Evolutionary conservation across 2,888 invertebrate species (phyloP).

Genomic region (Minunthozetes semirufus): DNA sequence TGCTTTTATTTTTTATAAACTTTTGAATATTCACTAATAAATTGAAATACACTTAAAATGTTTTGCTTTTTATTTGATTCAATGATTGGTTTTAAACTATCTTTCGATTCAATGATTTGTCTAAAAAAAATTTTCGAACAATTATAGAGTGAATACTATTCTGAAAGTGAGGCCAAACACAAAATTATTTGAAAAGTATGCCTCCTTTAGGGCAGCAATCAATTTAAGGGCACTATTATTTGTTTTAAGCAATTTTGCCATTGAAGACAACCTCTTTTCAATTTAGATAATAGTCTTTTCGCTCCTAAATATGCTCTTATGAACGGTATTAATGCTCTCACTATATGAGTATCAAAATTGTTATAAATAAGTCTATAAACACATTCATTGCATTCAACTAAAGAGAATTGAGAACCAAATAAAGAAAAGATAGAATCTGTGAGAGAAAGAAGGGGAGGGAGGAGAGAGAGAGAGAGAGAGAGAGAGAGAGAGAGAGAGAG

Average conservation of each 20-base stretch:
- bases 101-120: too few species aligned
- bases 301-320: background rate
- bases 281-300: background rate
- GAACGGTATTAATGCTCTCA: background rate
- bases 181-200: too few species aligned
- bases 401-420: constrained; percentile 8
- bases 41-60: too few species aligned
- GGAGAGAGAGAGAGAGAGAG: background rate
- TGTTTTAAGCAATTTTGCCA: background rate
- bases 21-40: too few species aligned
- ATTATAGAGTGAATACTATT: too few species aligned
- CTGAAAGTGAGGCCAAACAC: too few species aligned
- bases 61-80: too few species aligned
- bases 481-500: constrained; percentile 8
- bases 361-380: constrained; percentile 12
- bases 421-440: background rate
- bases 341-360: constrained; percentile 12
- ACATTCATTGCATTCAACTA: background rate
- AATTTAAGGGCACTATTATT: background rate
- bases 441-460: background rate
- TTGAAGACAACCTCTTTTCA: constrained; percentile 17
- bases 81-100: too few species aligned
- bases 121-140: too few species aligned
- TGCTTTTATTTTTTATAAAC: too few species aligned
- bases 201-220: too few species aligned